A percentile compares a stretch with the other conserved stretches of the same genome.
Evolutionary conservation across 92 coral and sea anemone genomes (phyloP).

Genomic region (Porites rus): DNA sequence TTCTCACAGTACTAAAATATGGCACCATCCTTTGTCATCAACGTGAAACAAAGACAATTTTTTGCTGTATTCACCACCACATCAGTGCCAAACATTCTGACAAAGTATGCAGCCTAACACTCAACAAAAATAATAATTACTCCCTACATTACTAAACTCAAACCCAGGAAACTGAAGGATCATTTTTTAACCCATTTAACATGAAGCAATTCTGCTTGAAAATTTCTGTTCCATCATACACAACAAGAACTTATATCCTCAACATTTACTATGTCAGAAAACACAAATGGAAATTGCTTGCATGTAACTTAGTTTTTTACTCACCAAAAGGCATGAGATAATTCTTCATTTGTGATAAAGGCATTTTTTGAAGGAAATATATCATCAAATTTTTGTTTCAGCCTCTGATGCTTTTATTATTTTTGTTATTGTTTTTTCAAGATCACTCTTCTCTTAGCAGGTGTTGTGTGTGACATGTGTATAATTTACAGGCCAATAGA

Average conservation of each 20-base stretch:
- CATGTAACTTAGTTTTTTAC: background rate
- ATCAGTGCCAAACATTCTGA: background rate
- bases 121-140: too few species aligned
- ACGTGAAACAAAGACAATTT: too few species aligned
- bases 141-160: too few species aligned
- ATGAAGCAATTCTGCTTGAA: background rate
- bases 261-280: background rate
- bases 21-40: too few species aligned
- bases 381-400: background rate
- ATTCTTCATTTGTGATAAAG: slow-evolving; percentile 4
- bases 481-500: slow-evolving; percentile 20
- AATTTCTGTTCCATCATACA: background rate
- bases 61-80: background rate
- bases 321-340: background rate
- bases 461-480: slow-evolving; percentile 8
- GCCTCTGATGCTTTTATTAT: slow-evolving; percentile 11
- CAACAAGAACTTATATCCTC: background rate
- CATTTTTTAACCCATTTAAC: background rate
- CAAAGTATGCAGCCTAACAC: background rate
- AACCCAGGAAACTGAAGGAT: too few species aligned
- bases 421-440: background rate
- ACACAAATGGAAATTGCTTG: background rate
- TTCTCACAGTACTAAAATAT: too few species aligned
- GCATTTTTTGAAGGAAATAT: background rate
- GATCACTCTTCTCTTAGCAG: background rate